Percentiles rank a stretch among this genome's conserved stretches.
These are phyloP conservation scores for Trypoxylon attenuatum DNA, from an alignment of 2,888 invertebrate species.

Conservation along the genomic window DNA sequence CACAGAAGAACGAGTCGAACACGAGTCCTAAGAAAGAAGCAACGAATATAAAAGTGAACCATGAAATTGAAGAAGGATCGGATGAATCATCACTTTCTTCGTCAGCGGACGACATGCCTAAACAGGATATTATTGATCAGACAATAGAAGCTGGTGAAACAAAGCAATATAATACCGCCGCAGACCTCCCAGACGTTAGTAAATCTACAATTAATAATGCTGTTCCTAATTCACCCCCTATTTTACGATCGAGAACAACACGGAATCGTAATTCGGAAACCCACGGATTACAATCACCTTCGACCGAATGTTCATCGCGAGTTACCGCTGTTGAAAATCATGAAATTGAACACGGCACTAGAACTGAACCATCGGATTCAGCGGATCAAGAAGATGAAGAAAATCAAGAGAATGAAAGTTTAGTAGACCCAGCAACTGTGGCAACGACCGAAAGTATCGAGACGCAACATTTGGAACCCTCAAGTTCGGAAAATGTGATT, in stretches of 20 bases:
- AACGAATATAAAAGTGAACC: constrained; percentile 15
- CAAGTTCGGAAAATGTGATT: too few species aligned
- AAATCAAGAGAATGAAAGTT: too few species aligned
- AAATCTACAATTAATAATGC: constrained; percentile 11
- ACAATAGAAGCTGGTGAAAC: too few species aligned
- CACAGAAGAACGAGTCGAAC: constrained; percentile 15
- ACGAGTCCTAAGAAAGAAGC: constrained; percentile 15
- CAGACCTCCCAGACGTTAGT: too few species aligned
- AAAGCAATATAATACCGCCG: too few species aligned
- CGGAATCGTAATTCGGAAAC: neutral
- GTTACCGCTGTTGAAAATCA: neutral
- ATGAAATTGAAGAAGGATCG: constrained; percentile 34
- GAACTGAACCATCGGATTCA: neutral
- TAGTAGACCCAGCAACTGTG: too few species aligned
- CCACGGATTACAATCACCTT: neutral
- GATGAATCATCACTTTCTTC: too few species aligned
- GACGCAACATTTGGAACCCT: too few species aligned
- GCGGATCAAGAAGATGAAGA: too few species aligned
- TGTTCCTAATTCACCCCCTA: neutral
- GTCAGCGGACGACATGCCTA: too few species aligned
- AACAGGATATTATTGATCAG: too few species aligned
- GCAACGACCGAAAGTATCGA: too few species aligned
- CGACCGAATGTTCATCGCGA: neutral
- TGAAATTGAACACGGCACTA: neutral
- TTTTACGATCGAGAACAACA: neutral